Percentiles rank a stretch among this genome's conserved stretches.
Evolutionary conservation across 2,888 invertebrate species (phyloP).

Genomic region (Onthophagus sagittarius): DNA sequence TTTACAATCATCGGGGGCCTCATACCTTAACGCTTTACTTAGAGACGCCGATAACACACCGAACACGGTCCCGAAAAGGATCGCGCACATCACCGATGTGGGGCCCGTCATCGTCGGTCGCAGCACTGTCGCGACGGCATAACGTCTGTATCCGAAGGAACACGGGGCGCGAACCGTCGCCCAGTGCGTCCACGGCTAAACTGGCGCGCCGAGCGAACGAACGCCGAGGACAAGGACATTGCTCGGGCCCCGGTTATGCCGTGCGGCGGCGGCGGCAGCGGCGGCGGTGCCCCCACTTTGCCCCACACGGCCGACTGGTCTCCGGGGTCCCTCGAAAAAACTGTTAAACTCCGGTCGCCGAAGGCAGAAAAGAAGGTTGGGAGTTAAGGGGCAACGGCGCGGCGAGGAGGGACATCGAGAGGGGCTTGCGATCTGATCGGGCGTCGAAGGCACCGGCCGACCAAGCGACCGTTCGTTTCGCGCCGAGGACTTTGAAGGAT

Average conservation of each 20-base stretch:
- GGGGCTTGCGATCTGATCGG: conserved; percentile 45
- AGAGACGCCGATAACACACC: conserved; percentile 58
- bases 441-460: conserved; percentile 39
- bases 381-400: neutral
- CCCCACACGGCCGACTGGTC: conserved; percentile 1
- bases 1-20: conserved; percentile 78
- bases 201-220: conserved; percentile 50
- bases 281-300: neutral
- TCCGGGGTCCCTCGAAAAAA: conserved; percentile 38
- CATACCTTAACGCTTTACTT: conserved; percentile 64
- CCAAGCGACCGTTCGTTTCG: neutral
- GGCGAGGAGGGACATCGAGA: conserved; percentile 20
- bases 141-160: conserved; percentile 31
- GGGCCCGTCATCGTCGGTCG: conserved; percentile 44
- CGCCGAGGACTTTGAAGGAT: neutral
- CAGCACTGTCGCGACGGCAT: conserved; percentile 40
- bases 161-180: conserved; percentile 52
- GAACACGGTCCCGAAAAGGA: conserved; percentile 58
- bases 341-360: conserved; percentile 33
- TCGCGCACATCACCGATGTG: conserved; percentile 54
- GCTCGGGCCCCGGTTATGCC: conserved; percentile 32
- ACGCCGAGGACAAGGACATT: conserved; percentile 47
- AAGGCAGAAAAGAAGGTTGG: conserved; percentile 1
- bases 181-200: conserved; percentile 57
- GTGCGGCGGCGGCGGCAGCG: neutral